These are phyloP conservation scores for Brachyhypopomus gauderio DNA, from an alignment of 2,113 vertebrate species.

Conservation along the genomic window DNA sequence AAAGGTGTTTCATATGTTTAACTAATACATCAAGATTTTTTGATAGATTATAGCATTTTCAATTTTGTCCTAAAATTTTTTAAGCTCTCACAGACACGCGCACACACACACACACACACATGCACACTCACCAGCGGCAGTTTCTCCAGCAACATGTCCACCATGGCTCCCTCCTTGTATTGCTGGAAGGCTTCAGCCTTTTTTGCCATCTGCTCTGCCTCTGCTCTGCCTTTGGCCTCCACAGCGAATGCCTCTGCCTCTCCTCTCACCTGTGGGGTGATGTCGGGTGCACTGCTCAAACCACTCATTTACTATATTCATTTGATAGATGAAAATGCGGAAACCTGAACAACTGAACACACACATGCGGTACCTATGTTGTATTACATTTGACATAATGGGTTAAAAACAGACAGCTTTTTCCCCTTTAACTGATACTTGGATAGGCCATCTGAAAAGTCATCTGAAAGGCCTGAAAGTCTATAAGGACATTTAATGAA, in stretches of 20 bases:
- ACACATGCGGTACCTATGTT: neutral
- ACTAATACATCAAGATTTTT: too few species aligned
- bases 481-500: too few species aligned
- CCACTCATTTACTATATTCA: neutral
- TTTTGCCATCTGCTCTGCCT: slow-evolving; percentile 88
- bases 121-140: slow-evolving; percentile 79
- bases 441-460: too few species aligned
- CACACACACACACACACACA: neutral
- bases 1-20: too few species aligned
- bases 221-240: slow-evolving; percentile 81
- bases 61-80: too few species aligned
- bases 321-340: neutral
- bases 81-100: neutral
- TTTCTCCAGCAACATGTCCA: slow-evolving; percentile 89
- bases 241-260: slow-evolving; percentile 86
- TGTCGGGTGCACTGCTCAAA: neutral
- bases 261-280: slow-evolving; percentile 67
- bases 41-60: too few species aligned
- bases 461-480: too few species aligned
- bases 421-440: too few species aligned
- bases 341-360: neutral
- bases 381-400: neutral
- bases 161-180: slow-evolving; percentile 87
- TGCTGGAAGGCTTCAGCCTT: slow-evolving; percentile 88
- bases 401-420: too few species aligned